Conservation (phyloP, 2,797 vertebrate genomes). For the Denticeps clupeoides region DNA sequence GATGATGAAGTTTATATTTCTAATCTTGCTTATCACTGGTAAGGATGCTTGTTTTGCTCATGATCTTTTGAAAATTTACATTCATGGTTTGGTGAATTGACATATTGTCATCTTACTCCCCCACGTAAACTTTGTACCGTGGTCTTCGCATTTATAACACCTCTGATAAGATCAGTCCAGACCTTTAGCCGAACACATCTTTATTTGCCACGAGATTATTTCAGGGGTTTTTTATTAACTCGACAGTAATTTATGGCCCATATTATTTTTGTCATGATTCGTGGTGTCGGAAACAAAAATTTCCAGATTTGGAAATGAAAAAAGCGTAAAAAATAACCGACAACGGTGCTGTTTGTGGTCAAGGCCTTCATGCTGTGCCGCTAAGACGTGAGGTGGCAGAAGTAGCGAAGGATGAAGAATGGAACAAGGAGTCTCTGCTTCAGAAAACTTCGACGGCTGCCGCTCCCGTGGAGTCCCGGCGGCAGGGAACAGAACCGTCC, state of each 20-base stretch:
- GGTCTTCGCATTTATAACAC: constrained; percentile 3
- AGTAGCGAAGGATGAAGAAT: too few relatives aligned
- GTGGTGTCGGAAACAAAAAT: too few relatives aligned
- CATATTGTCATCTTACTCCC: background rate
- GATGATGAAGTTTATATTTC: constrained; percentile 44
- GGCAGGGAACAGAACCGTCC: constrained; percentile 1
- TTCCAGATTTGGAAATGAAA: too few relatives aligned
- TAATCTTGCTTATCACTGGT: constrained; percentile 50
- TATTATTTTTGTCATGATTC: too few relatives aligned
- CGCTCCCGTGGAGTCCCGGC: background rate
- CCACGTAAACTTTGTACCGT: background rate
- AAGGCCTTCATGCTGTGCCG: constrained; percentile 49
- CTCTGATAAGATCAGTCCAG: background rate
- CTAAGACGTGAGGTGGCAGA: constrained; percentile 18
- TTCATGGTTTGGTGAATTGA: background rate
- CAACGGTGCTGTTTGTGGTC: background rate
- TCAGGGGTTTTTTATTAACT: too few relatives aligned
- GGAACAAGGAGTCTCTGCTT: constrained; percentile 4
- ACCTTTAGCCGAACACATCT: too few relatives aligned
- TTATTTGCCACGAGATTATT: too few relatives aligned
- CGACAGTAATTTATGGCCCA: background rate
- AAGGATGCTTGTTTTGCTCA: constrained; percentile 23
- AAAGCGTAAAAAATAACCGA: constrained; percentile 2
- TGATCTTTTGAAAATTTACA: background rate
- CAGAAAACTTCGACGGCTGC: constrained; percentile 8